Base-by-base conservation (phyloP, 2,113 vertebrate species). In the Salvelinus alpinus region DNA sequence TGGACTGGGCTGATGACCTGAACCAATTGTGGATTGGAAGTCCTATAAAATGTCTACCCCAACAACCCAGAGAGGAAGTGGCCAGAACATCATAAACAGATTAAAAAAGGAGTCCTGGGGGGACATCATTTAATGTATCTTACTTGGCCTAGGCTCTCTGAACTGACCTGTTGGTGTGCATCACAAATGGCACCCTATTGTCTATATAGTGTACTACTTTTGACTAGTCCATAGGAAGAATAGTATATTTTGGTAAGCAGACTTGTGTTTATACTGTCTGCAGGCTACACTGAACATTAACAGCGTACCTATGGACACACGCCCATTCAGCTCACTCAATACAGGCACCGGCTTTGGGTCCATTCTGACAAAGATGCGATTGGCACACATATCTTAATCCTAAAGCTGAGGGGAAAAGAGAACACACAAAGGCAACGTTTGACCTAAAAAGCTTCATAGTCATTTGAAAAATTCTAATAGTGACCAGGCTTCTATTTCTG, bases 251-350 rank as follows among this genome's bases (percentile, higher is more conserved):
- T 80, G 7, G 14, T 57, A 83, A n/a, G 34, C 16, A 64, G 80
- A 84, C 81, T 77, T 79, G 71, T 81, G 74, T 80, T 83, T 79
- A 29, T 70, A 14, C 24, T 82, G 76, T 81, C 72, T 13, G 62
- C n/a, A n/a, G 27, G 11, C 22, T 64, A 59, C 0, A 12, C 38
- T 81, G 82, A 54, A 73, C 73, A 51, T 9, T 44, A 44, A 44
- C 38, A 44, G 38, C 9, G 38, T 44, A 44, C 8, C 9, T 44
- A 44, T 44, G 38, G 48, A 44, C 20, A 57, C 25, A 31, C 70
- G 4, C 38, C 29, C 4, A 25, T 60, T 20, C 16, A 18, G 47
- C 47, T 29, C 62, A 48, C 73, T 44, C 38, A 9, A 44, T 44
- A 44, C 38, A 44, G 38, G 2, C 38, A 44, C 38, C 38, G 38